Evolutionary conservation across 2,797 vertebrate genomes (phyloP).

Genomic region (Furcifer pardalis): DNA sequence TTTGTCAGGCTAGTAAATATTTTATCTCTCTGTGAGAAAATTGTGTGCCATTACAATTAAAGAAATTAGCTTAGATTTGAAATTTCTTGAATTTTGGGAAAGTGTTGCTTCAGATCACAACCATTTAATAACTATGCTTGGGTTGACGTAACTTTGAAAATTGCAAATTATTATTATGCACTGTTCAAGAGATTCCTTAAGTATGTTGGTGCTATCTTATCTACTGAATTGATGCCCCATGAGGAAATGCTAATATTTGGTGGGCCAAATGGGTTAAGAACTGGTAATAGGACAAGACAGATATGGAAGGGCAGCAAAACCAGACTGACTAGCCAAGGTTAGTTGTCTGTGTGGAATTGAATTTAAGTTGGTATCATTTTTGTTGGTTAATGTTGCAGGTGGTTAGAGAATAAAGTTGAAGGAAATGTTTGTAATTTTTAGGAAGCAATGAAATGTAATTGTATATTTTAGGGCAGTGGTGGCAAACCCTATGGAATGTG

Average conservation of each 20-base stretch:
- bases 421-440: not conserved
- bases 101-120: not conserved
- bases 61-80: not conserved
- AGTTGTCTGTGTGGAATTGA: not conserved
- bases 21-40: not conserved
- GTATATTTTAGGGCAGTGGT: too few relatives aligned
- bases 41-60: not conserved
- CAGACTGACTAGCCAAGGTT: not conserved
- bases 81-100: not conserved
- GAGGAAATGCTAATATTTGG: not conserved
- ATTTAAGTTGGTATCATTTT: not conserved
- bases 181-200: not conserved
- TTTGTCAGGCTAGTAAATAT: not conserved
- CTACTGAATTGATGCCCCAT: not conserved
- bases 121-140: not conserved
- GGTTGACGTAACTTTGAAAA: not conserved
- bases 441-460: too few relatives aligned
- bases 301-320: slow-evolving; percentile 15
- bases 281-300: not conserved
- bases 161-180: not conserved
- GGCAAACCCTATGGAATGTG: too few relatives aligned
- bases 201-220: not conserved
- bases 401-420: not conserved
- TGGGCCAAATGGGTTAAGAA: not conserved
- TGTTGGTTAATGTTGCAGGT: not conserved